Conservation (phyloP, 1,140 invertebrate genomes). For the Lasaia peninsularis region DNA sequence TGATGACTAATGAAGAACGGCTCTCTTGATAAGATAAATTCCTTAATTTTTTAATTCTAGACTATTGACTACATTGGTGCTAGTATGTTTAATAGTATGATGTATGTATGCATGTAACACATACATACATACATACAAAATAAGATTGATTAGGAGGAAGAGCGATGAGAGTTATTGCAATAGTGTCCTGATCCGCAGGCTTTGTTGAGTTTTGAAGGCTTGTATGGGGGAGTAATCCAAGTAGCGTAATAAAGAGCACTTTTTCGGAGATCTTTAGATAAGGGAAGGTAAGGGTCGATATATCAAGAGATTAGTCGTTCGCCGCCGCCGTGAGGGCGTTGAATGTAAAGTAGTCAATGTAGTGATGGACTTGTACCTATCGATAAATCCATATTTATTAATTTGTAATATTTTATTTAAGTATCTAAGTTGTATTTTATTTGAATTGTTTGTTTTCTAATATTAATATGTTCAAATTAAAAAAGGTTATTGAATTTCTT, state of each 20-base stretch:
- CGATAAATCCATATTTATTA: conserved; percentile 18
- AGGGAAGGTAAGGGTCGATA: conserved; percentile 68
- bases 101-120: too few species aligned
- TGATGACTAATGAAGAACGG: too few species aligned
- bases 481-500: too few species aligned
- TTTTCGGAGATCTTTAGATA: conserved; percentile 62
- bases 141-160: not conserved
- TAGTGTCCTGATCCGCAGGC: conserved; percentile 24
- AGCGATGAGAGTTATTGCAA: conserved; percentile 8
- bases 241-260: conserved; percentile 63
- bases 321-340: conserved; percentile 43
- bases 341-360: conserved; percentile 57
- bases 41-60: too few species aligned
- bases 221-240: conserved; percentile 47
- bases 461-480: too few species aligned
- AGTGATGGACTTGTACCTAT: conserved; percentile 29
- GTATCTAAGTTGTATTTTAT: too few species aligned
- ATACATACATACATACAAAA: too few species aligned
- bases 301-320: conserved; percentile 72
- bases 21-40: too few species aligned
- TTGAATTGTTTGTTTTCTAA: too few species aligned
- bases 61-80: too few species aligned
- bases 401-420: conserved; percentile 5
- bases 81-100: too few species aligned
- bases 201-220: conserved; percentile 30